phyloP scores from a whole-genome alignment of 2,888 invertebrate genomes.

The Onthophagus sagittarius region DNA sequence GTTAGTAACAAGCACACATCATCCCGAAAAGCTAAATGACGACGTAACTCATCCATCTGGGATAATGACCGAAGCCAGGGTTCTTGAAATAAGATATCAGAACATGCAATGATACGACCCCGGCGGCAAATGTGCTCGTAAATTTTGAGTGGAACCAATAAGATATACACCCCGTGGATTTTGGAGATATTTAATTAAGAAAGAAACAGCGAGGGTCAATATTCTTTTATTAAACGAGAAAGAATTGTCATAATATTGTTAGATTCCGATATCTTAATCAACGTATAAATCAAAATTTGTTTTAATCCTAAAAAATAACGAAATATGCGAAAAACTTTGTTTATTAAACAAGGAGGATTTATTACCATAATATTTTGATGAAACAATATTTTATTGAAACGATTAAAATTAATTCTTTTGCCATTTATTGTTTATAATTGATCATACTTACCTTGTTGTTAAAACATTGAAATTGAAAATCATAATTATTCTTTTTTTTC shows the following conservation, averaged over 20 bases:
- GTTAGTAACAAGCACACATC: constrained; percentile 49
- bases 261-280: no score
- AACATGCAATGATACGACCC: constrained; percentile 47
- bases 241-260: no score
- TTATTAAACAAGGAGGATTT: no score
- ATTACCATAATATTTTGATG: no score
- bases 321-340: no score
- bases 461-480: background rate
- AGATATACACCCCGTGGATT: constrained; percentile 36
- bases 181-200: constrained; percentile 39
- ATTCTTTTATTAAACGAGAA: no score
- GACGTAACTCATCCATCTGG: constrained; percentile 20
- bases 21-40: constrained; percentile 30
- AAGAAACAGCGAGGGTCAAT: no score
- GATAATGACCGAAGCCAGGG: constrained; percentile 40
- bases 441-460: background rate
- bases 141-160: constrained; percentile 44
- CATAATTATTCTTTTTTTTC: background rate
- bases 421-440: background rate
- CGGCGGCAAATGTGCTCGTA: constrained; percentile 34
- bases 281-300: no score
- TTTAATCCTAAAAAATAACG: no score
- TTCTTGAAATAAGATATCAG: constrained; percentile 50
- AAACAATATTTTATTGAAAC: no score
- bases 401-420: background rate